A percentile compares a stretch with the other conserved stretches of the same genome.
These are phyloP conservation scores for Centrocercus urophasianus DNA, from an alignment of 2,113 vertebrate genomes.

Conservation along the genomic window DNA sequence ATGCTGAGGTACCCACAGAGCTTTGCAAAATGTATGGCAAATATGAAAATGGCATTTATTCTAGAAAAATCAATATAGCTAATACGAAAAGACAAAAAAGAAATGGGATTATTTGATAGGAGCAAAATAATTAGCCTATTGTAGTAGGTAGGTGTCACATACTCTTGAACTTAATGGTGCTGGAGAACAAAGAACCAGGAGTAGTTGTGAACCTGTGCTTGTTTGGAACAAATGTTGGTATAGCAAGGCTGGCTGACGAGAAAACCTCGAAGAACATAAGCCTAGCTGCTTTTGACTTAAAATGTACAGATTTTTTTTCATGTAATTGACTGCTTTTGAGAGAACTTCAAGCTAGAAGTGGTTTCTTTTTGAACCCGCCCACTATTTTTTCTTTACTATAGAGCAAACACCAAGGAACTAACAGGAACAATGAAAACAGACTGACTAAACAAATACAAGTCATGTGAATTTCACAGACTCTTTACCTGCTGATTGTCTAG, in stretches of 20 bases:
- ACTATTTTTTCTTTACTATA: too few relatives aligned
- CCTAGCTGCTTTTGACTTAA: not conserved
- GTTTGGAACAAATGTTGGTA: not conserved
- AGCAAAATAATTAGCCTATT: not conserved
- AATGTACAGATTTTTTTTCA: too few relatives aligned
- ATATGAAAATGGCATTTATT: not conserved
- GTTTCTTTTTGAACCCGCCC: too few relatives aligned
- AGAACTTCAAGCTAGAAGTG: too few relatives aligned
- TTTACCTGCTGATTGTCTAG: not conserved
- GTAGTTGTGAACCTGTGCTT: not conserved
- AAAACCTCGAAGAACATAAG: not conserved
- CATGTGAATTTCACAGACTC: not conserved
- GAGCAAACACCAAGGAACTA: too few relatives aligned
- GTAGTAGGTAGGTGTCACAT: not conserved
- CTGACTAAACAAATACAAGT: too few relatives aligned
- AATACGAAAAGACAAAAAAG: not conserved
- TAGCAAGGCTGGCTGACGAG: not conserved
- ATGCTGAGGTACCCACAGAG: not conserved
- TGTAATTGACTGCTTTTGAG: too few relatives aligned
- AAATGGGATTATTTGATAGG: not conserved
- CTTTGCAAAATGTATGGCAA: not conserved
- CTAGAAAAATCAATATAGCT: not conserved
- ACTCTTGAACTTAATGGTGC: not conserved
- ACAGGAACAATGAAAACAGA: too few relatives aligned
- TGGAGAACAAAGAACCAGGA: not conserved